These are phyloP conservation scores for Micrasema longulum DNA, from an alignment of 1,140 invertebrate genomes.

Conservation along the genomic window DNA sequence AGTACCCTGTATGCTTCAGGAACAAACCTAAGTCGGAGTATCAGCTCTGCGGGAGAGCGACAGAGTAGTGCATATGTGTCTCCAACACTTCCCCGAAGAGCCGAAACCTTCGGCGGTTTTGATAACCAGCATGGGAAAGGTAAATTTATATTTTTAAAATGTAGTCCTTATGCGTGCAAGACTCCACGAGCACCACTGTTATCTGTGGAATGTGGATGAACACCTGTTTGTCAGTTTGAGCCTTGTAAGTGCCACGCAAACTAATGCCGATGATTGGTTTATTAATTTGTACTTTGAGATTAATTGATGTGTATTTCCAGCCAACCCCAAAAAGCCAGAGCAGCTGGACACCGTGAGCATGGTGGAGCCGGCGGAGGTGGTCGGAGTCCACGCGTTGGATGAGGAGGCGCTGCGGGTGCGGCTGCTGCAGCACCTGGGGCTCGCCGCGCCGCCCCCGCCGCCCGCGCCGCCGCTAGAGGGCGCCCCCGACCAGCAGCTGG, in stretches of 20 bases:
- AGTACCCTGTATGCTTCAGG: conserved; percentile 78
- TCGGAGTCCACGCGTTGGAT: conserved; percentile 14
- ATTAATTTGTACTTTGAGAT: neutral
- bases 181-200: too few relatives aligned
- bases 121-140: conserved; percentile 72
- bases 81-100: conserved; percentile 87
- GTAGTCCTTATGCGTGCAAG: too few relatives aligned
- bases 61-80: conserved; percentile 86
- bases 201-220: too few relatives aligned
- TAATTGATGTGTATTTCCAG: conserved; percentile 32
- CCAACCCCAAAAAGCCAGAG: conserved; percentile 39
- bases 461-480: conserved; percentile 60
- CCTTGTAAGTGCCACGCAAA: too few relatives aligned
- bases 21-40: conserved; percentile 85
- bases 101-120: conserved; percentile 95
- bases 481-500: conserved; percentile 66
- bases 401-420: conserved; percentile 45
- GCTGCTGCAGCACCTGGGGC: conserved; percentile 46
- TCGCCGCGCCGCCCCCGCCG: conserved; percentile 47
- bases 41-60: conserved; percentile 91
- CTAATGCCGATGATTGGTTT: too few relatives aligned
- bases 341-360: conserved; percentile 13
- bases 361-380: neutral
- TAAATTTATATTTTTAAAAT: too few relatives aligned
- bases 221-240: too few relatives aligned